Evolutionary conservation across 2,113 vertebrate genomes (phyloP), one percentile per base, ranked within the genome.

Genomic region (Plecturocebus donacophilus): DNA sequence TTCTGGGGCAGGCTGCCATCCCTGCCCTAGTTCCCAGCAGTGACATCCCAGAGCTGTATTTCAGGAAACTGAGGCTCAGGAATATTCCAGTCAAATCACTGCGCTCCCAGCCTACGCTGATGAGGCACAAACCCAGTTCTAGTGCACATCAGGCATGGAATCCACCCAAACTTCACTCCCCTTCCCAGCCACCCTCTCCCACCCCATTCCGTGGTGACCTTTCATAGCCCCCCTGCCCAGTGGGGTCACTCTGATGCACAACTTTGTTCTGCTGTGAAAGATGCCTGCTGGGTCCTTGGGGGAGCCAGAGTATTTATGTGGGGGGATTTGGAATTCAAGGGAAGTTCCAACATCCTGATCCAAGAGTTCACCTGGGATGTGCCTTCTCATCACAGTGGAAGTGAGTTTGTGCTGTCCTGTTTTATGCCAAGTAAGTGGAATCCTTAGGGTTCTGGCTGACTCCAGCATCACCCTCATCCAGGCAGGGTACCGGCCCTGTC

Each of bases 101-200:
- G 66, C 66, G 68, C 6, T 64, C 23, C 42, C 11, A 12, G 54
- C 17, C 0, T 4, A 14, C 42, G 81, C 75, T 38, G 70, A 90
- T 68, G 32, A 58, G 77, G 14, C 1, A 16, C 1, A 54, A 81
- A 19, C 45, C 35, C 38, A 10, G 61, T 35, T 38, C 30, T 91
- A 23, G 54, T 85, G 5, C 32, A 12, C 8, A 3, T 66, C 25
- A 47, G 79, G 47, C 4, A 1, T 13, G 83, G 70, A 54, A 27
- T 40, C 49, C 0, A 0, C 35, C 25, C 9, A 4, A 32, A 64
- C 64, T 21, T 49, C 13, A 52, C 4, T 45, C 70, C 0, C 1
- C 71, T 25, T 20, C 14, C 35, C 6, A 32, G 19, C 6, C 19
- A 32, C 42, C 30, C 38, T 45, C 32, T 23, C 40, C 70, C n/a